phyloP scores from a whole-genome alignment of 1,140 invertebrate genomes.

The Magallana gigas region DNA sequence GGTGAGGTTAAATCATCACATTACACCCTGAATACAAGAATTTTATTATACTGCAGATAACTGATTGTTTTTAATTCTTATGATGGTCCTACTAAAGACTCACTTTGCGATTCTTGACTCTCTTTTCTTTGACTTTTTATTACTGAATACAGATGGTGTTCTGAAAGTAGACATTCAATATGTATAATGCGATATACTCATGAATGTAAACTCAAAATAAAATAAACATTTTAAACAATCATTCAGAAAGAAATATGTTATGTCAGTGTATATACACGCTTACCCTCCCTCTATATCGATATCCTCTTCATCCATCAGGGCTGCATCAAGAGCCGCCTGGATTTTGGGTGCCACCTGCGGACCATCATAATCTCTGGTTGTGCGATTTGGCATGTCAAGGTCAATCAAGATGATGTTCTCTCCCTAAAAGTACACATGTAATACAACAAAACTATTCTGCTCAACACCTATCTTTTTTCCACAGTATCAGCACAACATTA shows the following conservation, averaged over 20 bases:
- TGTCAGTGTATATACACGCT: constrained; percentile 26
- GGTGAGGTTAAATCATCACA: no score
- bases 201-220: no score
- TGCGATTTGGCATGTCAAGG: constrained; percentile 88
- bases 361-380: constrained; percentile 88
- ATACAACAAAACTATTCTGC: no score
- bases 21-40: no score
- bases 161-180: constrained; percentile 7
- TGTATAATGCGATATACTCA: no score
- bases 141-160: constrained; percentile 50
- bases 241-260: no score
- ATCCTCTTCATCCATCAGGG: constrained; percentile 86
- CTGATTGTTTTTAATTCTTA: no score
- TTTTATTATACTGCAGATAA: no score
- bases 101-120: constrained; percentile 48
- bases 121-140: constrained; percentile 44
- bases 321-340: constrained; percentile 87
- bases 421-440: constrained; percentile 81
- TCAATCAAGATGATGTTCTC: constrained; percentile 92
- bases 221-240: no score
- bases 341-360: constrained; percentile 86
- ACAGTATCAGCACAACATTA: no score
- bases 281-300: constrained; percentile 85
- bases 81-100: not conserved
- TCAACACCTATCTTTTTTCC: no score